Conservation (phyloP, 1,140 invertebrate genomes). For the Apis dorsata region DNA sequence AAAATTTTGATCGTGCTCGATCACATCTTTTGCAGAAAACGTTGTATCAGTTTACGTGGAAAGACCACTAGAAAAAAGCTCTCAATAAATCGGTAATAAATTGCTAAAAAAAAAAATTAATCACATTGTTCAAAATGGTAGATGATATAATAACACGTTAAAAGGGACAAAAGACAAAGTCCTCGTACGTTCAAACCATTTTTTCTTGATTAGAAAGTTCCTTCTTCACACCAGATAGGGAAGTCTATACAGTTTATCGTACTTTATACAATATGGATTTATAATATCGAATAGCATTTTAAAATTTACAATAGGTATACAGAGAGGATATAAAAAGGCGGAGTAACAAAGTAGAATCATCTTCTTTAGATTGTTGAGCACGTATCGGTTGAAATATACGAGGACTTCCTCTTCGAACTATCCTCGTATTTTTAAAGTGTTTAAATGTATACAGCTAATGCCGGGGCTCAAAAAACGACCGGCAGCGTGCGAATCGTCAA, state of each 20-base stretch:
- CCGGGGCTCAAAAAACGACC: slow-evolving; percentile 77
- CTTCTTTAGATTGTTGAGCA: slow-evolving; percentile 46
- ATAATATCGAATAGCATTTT: background rate
- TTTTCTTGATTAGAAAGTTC: background rate
- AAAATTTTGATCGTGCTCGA: slow-evolving; percentile 44
- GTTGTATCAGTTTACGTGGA: background rate
- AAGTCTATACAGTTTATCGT: slow-evolving; percentile 16
- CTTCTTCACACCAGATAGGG: background rate
- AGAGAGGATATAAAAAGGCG: slow-evolving; percentile 43
- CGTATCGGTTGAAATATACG: slow-evolving; percentile 27
- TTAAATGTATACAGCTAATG: slow-evolving; percentile 58
- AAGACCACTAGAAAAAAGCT: slow-evolving; percentile 14
- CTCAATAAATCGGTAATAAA: background rate
- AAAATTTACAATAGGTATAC: slow-evolving; percentile 34
- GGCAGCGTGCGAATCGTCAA: slow-evolving; percentile 78
- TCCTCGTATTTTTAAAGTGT: background rate
- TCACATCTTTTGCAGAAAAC: background rate
- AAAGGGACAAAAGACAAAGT: background rate
- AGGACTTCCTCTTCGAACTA: slow-evolving; percentile 14
- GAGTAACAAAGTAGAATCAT: slow-evolving; percentile 51
- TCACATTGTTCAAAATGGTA: background rate
- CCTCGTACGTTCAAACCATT: slow-evolving; percentile 31
- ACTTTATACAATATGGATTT: background rate
- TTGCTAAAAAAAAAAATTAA: background rate
- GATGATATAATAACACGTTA: background rate